phyloP scores from a whole-genome alignment of 2,797 vertebrate genomes.

The Pogoniulus pusillus region DNA sequence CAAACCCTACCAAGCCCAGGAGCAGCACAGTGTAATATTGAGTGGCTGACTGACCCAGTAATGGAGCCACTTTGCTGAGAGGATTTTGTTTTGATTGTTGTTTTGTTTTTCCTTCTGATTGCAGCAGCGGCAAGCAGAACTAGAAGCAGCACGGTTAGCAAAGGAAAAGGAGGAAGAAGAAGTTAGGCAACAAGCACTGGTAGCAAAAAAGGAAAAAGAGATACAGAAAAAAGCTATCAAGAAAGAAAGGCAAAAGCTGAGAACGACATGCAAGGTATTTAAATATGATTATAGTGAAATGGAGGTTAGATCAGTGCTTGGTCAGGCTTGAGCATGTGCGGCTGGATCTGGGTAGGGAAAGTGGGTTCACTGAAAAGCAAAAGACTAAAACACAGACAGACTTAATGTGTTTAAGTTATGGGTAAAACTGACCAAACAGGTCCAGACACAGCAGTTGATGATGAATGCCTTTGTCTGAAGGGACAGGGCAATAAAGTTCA shows the following conservation, averaged over 20 bases:
- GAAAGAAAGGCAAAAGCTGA: slow-evolving; percentile 96
- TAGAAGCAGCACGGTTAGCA: slow-evolving; percentile 87
- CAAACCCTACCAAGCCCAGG: background rate
- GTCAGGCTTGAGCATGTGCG: rapidly evolving
- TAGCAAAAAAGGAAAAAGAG: slow-evolving; percentile 96
- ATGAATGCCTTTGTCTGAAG: slow-evolving; percentile 26
- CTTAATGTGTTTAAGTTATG: background rate
- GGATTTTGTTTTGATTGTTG: background rate
- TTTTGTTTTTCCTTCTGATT: background rate
- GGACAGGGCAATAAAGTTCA: slow-evolving; percentile 52
- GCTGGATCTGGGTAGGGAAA: background rate
- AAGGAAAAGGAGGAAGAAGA: slow-evolving; percentile 96
- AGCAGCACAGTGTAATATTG: background rate
- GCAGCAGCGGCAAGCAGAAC: slow-evolving; percentile 91
- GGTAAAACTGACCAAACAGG: background rate
- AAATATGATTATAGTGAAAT: background rate
- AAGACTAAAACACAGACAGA: background rate
- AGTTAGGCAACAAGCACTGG: slow-evolving; percentile 87
- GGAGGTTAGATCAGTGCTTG: background rate
- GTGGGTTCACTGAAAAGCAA: background rate
- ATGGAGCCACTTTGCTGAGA: background rate
- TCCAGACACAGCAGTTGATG: background rate
- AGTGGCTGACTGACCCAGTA: background rate
- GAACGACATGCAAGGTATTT: slow-evolving; percentile 93
- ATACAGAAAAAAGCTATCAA: slow-evolving; percentile 98